Percentiles rank a stretch among this genome's conserved stretches.
Evolutionary conservation across 2,888 invertebrate genomes (phyloP).

Genomic region (Platycheirus rosarum): DNA sequence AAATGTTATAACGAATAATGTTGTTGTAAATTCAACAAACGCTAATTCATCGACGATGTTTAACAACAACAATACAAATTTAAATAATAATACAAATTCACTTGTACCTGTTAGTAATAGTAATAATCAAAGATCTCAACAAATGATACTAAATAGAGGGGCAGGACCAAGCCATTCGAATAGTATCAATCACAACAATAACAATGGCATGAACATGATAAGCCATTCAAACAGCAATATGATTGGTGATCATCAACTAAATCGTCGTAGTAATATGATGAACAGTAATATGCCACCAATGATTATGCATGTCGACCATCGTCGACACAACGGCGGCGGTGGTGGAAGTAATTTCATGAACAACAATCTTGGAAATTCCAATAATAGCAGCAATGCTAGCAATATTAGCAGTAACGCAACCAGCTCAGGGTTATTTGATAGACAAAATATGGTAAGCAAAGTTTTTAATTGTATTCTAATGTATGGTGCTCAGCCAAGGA

Average conservation of each 20-base stretch:
- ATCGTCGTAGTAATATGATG: conserved; percentile 68
- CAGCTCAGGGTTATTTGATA: conserved; percentile 79
- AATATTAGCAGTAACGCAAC: conserved; percentile 75
- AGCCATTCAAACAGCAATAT: conserved; percentile 57
- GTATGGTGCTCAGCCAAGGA: background rate
- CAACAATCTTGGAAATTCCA: conserved; percentile 43
- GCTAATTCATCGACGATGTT: conserved; percentile 53
- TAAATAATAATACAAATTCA: conserved; percentile 72
- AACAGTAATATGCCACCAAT: conserved; percentile 57
- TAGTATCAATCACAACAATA: conserved; percentile 68
- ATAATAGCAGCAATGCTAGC: conserved; percentile 70
- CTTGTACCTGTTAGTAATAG: conserved; percentile 74
- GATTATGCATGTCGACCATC: conserved; percentile 67
- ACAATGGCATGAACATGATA: conserved; percentile 51
- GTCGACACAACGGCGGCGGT: conserved; percentile 54
- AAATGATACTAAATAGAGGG: conserved; percentile 76
- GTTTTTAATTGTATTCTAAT: conserved; percentile 22
- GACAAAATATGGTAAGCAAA: conserved; percentile 76
- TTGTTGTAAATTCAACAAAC: conserved; percentile 62
- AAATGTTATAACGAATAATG: conserved; percentile 66
- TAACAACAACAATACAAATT: conserved; percentile 67
- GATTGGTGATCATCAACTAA: conserved; percentile 70
- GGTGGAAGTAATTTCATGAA: conserved; percentile 66
- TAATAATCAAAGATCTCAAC: conserved; percentile 78
- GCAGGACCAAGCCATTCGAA: conserved; percentile 76